Conservation (phyloP, 2,113 vertebrate species). For the Candoia aspera region DNA sequence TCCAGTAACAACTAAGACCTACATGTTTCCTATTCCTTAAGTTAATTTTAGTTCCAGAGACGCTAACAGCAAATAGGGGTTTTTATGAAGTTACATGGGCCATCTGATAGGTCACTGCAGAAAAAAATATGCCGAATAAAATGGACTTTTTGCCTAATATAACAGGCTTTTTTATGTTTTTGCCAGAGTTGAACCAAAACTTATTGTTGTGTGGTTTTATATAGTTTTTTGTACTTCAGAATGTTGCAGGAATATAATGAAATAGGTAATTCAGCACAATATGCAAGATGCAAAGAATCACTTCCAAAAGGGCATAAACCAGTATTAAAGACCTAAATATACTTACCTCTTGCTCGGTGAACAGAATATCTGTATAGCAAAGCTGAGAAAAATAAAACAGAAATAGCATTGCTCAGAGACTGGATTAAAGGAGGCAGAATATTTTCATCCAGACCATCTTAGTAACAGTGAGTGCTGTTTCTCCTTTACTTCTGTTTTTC, state of each 20-base stretch:
- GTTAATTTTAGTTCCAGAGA: background rate
- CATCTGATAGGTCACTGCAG: background rate
- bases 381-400: constrained; percentile 78
- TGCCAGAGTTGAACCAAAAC: background rate
- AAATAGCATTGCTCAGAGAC: background rate
- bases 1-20: background rate
- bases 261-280: background rate
- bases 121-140: background rate
- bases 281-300: background rate
- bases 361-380: constrained; percentile 97
- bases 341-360: constrained; percentile 97
- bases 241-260: background rate
- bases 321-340: background rate
- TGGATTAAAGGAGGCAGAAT: background rate
- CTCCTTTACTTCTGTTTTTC: background rate
- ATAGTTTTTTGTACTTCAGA: background rate
- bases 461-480: background rate
- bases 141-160: no score
- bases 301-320: background rate
- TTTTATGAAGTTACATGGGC: background rate
- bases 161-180: background rate
- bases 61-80: background rate
- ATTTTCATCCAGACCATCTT: background rate
- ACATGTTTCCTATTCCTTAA: background rate
- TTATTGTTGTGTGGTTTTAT: background rate